A percentile compares a stretch with the other conserved stretches of the same genome.
Conservation (phyloP, 2,888 invertebrate genomes). For the Gymnosoma rotundatum region DNA sequence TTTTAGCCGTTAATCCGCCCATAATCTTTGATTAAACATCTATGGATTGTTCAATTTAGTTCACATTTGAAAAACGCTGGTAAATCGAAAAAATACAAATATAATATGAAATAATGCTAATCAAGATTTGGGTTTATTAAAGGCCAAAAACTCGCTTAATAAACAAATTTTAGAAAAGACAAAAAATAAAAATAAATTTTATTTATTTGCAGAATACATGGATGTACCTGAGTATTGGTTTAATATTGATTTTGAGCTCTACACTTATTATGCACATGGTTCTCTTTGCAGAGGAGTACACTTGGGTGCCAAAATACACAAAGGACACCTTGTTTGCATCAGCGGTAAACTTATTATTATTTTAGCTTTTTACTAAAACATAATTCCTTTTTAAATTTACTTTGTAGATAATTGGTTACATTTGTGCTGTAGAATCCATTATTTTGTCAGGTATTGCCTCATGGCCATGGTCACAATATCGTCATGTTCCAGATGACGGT, state of each 20-base stretch:
- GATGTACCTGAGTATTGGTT: slow-evolving; percentile 88
- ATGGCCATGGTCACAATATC: slow-evolving; percentile 84
- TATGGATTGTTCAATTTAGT: too few species aligned
- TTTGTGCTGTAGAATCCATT: slow-evolving; percentile 85
- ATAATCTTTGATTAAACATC: too few species aligned
- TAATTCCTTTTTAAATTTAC: not conserved
- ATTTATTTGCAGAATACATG: slow-evolving; percentile 85
- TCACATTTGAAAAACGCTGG: too few species aligned
- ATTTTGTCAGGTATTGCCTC: slow-evolving; percentile 84
- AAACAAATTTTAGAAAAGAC: too few species aligned
- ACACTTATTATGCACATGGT: slow-evolving; percentile 87
- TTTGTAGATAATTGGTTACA: slow-evolving; percentile 85
- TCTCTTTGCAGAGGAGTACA: slow-evolving; percentile 86
- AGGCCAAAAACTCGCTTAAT: too few species aligned
- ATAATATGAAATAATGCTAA: too few species aligned
- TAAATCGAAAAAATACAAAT: too few species aligned
- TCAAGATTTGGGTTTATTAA: too few species aligned
- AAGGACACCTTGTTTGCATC: slow-evolving; percentile 87
- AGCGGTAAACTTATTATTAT: slow-evolving; percentile 82
- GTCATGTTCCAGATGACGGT: slow-evolving; percentile 86
- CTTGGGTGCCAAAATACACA: slow-evolving; percentile 88
- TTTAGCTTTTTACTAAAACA: not conserved
- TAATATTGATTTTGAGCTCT: slow-evolving; percentile 87
- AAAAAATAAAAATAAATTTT: not conserved
- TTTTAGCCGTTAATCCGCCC: too few species aligned